Evolutionary conservation across 2,113 vertebrate genomes (phyloP).

Genomic region (Cepphus grylle): DNA sequence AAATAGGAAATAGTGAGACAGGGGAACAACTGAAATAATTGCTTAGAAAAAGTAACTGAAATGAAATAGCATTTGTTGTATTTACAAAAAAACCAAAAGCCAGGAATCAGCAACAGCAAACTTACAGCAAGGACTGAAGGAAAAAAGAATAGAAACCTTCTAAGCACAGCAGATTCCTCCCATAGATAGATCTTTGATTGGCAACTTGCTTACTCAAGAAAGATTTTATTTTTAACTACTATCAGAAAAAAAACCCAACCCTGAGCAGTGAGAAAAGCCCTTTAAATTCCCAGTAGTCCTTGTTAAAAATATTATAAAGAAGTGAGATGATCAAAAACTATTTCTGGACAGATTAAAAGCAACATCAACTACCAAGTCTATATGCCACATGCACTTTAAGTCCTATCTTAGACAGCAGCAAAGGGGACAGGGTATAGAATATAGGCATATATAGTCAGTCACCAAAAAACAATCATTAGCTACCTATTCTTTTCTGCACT

Average conservation of each 20-base stretch:
- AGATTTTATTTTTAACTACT: not conserved
- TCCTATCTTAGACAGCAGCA: not conserved
- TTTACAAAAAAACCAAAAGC: not conserved
- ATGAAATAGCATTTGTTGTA: not conserved
- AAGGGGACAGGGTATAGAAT: not conserved
- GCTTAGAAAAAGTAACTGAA: not conserved
- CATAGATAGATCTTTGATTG: fast-evolving
- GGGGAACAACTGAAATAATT: not conserved
- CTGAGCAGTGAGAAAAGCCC: not conserved
- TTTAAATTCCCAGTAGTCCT: not conserved
- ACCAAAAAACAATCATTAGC: not conserved
- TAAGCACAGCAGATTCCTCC: not conserved
- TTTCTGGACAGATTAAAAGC: not conserved
- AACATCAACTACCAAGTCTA: not conserved
- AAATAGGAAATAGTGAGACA: not conserved
- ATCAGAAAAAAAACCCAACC: fast-evolving
- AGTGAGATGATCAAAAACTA: not conserved
- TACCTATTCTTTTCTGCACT: not conserved
- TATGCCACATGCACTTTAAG: fast-evolving
- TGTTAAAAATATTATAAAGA: not conserved
- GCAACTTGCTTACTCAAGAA: not conserved
- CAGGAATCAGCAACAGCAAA: not conserved
- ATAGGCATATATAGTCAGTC: fast-evolving
- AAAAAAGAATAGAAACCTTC: not conserved
- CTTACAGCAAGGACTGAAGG: not conserved